Conservation (phyloP, 2,797 vertebrate genomes). For the Artibeus jamaicensis region DNA sequence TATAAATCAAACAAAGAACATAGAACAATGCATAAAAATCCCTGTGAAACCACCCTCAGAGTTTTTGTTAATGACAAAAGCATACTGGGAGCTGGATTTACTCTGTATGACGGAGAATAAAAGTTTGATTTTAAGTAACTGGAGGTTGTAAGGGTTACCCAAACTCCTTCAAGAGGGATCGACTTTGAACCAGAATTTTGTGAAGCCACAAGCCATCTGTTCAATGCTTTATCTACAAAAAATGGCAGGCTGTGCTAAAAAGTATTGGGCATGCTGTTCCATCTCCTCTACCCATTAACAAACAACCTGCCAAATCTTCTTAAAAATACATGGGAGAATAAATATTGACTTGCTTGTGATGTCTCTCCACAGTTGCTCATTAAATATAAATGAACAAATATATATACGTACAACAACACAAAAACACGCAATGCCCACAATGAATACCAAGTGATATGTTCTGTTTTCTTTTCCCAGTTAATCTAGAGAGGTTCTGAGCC, state of each 20-base stretch:
- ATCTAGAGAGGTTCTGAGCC: background rate
- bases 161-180: conserved; percentile 40
- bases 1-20: conserved; percentile 76
- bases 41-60: conserved; percentile 66
- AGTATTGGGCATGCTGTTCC: background rate
- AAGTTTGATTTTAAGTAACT: conserved; percentile 56
- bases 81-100: conserved; percentile 59
- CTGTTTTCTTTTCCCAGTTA: background rate
- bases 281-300: background rate
- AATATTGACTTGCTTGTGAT: conserved; percentile 15
- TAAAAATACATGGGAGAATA: conserved; percentile 31
- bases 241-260: conserved; percentile 18
- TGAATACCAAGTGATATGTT: background rate
- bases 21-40: conserved; percentile 76
- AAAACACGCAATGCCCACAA: background rate
- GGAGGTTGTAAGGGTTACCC: conserved; percentile 45
- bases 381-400: conserved; percentile 32
- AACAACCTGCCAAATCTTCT: conserved; percentile 12
- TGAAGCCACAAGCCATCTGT: conserved; percentile 44
- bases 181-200: conserved; percentile 52
- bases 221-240: conserved; percentile 44
- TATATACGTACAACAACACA: background rate
- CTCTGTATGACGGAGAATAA: conserved; percentile 38
- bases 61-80: conserved; percentile 76
- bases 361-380: conserved; percentile 24